A percentile compares a stretch with the other conserved stretches of the same genome.
Conservation (phyloP, 2,797 vertebrate genomes). For the Poliocrania exsul region DNA sequence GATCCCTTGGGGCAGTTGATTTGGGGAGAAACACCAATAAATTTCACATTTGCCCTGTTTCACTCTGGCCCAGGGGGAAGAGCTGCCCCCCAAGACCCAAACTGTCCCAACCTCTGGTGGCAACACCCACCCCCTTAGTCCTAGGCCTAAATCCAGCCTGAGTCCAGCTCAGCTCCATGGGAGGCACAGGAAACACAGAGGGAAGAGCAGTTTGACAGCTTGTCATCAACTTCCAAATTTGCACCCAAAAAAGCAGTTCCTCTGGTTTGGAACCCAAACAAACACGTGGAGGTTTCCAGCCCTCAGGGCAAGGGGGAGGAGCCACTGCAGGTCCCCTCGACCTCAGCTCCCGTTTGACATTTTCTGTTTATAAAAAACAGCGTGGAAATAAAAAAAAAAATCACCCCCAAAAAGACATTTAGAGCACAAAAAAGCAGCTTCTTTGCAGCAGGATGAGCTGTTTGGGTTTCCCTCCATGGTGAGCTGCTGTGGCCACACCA, state of each 20-base stretch:
- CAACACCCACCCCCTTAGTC: not conserved
- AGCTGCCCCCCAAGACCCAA: not conserved
- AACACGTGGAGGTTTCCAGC: not conserved
- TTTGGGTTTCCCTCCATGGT: not conserved
- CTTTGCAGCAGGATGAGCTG: not conserved
- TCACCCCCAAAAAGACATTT: not conserved
- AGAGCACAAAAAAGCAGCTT: not conserved
- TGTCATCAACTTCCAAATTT: not conserved
- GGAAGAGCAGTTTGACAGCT: not conserved
- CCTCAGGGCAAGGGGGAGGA: not conserved
- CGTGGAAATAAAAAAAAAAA: not conserved
- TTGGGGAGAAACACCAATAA: not conserved
- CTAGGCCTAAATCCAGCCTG: not conserved
- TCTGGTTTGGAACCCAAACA: conserved; percentile 12
- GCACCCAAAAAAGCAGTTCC: not conserved
- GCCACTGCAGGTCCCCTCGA: accelerated
- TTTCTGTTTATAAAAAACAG: not conserved
- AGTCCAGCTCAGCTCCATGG: not conserved
- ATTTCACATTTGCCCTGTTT: not conserved
- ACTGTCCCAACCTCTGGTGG: accelerated
- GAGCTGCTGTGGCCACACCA: accelerated
- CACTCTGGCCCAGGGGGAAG: not conserved
- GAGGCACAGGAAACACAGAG: not conserved
- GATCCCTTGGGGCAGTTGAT: not conserved
- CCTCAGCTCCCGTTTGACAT: conserved; percentile 20